These are phyloP conservation scores for Euglossa dilemma DNA, from an alignment of 1,140 invertebrate genomes.

Conservation along the genomic window DNA sequence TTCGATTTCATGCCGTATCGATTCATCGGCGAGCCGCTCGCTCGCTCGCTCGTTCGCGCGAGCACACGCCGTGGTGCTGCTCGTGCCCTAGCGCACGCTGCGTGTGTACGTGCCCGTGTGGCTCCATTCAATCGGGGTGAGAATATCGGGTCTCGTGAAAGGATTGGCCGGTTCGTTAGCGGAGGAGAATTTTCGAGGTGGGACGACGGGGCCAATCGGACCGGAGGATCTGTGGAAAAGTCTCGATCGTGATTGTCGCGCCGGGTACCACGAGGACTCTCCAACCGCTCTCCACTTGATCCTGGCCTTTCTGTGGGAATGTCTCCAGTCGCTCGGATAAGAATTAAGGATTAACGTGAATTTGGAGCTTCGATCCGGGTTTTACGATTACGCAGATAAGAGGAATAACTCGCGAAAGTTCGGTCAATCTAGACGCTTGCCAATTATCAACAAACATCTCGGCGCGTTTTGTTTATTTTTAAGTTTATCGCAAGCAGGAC, in stretches of 20 bases:
- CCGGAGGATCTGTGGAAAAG: constrained; percentile 39
- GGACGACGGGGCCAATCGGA: constrained; percentile 31
- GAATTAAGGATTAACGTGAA: no score
- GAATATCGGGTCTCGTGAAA: constrained; percentile 52
- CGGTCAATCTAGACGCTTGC: no score
- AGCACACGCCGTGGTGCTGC: neutral
- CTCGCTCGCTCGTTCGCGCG: no score
- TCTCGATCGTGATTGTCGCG: constrained; percentile 26
- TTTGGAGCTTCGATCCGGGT: no score
- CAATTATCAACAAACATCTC: no score
- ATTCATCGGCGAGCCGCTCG: constrained; percentile 69
- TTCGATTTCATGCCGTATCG: constrained; percentile 79
- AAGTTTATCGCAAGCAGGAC: no score
- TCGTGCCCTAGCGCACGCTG: neutral
- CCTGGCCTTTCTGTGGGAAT: constrained; percentile 24
- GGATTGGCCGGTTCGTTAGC: constrained; percentile 66
- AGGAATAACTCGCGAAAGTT: no score
- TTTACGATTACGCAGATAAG: no score
- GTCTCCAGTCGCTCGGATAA: neutral
- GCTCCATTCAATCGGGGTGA: constrained; percentile 48
- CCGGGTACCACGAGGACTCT: constrained; percentile 5
- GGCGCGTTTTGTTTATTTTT: no score
- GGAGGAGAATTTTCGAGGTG: constrained; percentile 45
- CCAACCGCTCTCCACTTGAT: neutral
- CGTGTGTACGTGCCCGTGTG: no score